Base-by-base conservation (phyloP, 1,140 invertebrate genomes). In the Zaprionus lachaisei region DNA sequence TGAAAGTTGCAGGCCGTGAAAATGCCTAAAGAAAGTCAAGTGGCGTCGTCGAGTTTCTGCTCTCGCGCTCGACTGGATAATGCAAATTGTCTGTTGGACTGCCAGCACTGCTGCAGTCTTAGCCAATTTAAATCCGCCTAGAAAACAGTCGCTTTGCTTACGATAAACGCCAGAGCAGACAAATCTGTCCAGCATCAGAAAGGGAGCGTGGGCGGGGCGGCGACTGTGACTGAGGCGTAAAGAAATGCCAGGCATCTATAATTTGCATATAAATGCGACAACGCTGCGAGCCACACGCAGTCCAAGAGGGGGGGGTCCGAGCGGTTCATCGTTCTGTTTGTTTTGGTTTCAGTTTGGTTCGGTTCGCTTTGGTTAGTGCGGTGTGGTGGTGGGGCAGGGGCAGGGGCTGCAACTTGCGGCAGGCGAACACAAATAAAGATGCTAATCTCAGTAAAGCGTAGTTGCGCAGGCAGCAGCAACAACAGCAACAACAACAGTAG, bases 371-470 rank as follows among this genome's bases (percentile, higher is more conserved):
- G 63, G 60, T 73, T 72, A 47, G 41, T 47, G 41, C 6, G 38
- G 31, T 34, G 31, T 34, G 9, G 9, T 9, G 28, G 2, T 31
- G 28, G 6, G 0, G 41, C 56, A 51, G 62, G 14, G 51, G 51
- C 28, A 28, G 64, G 58, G 41, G 41, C 5, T 71, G 63, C 56
- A 64, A 68, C 60, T 83, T 89, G 85, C 60, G 85, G 85, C 85
- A 85, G 76, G 72, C 85, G 83, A 90, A 90, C 85, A 90, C 85
- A 90, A 90, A 90, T 90, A 90, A 90, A 90, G 85, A 90, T 90
- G 85, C 85, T 90, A 90, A 90, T 90, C 85, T 90, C 82, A 75
- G 75, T 77, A 84, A 79, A 89, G 81, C 85, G 69, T 76, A 75
- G 67, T 75, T 71, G 38, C 62, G 81, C 84, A 80, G 55, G 17